phyloP scores from a whole-genome alignment of 2,797 vertebrate species.

The Platyrinchus mystaceus region DNA sequence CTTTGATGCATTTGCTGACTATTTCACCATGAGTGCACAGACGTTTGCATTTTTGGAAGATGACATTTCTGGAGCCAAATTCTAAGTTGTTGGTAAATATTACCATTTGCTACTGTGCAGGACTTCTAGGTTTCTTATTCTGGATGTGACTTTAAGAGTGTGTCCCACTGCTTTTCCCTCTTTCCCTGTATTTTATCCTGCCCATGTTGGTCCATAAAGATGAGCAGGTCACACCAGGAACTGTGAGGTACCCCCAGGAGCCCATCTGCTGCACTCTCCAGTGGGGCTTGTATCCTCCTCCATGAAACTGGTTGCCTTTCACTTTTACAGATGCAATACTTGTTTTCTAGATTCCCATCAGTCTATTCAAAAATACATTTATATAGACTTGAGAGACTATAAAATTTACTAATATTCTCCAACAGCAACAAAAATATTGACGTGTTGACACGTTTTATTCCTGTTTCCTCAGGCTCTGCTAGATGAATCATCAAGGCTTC shows the following conservation, averaged over 20 bases:
- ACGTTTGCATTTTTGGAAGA: slow-evolving; percentile 69
- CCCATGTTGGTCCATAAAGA: background rate
- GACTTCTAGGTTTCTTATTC: slow-evolving; percentile 39
- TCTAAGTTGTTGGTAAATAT: slow-evolving; percentile 68
- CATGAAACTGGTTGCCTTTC: background rate
- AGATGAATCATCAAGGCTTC: background rate
- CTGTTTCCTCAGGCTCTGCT: background rate
- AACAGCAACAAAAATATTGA: background rate
- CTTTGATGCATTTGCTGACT: slow-evolving; percentile 33
- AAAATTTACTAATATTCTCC: background rate
- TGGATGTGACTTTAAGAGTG: background rate
- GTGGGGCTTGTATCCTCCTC: fast-evolving
- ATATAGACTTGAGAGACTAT: background rate
- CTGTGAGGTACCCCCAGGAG: background rate
- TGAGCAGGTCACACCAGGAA: background rate
- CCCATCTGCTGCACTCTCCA: background rate
- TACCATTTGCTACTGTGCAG: slow-evolving; percentile 39
- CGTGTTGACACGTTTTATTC: background rate
- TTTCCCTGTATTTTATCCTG: background rate
- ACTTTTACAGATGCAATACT: background rate
- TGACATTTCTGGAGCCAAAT: slow-evolving; percentile 72
- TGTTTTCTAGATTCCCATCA: background rate
- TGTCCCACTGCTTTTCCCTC: background rate
- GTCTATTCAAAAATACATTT: background rate
- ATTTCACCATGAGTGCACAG: background rate